A percentile compares a stretch with the other conserved stretches of the same genome.
phyloP scores from a whole-genome alignment of 2,797 vertebrate genomes.

The Muraenolepis orangiensis region DNA sequence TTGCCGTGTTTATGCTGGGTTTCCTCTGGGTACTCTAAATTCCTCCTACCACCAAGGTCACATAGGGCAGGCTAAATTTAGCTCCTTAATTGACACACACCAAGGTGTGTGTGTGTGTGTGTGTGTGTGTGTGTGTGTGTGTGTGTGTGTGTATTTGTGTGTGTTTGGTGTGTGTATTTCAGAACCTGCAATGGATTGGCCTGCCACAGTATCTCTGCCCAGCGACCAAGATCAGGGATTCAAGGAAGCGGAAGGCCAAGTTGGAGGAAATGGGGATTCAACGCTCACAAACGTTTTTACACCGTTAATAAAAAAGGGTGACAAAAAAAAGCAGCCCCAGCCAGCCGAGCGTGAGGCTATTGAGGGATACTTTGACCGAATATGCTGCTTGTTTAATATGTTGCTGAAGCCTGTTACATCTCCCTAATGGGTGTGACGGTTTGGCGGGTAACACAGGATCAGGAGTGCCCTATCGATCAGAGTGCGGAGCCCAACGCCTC shows the following conservation, averaged over 20 bases:
- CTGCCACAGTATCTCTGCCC: neutral
- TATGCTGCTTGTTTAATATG: neutral
- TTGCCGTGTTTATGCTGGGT: neutral
- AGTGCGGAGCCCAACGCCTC: neutral
- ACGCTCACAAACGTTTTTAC: neutral
- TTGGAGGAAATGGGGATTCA: neutral
- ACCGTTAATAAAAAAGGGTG: neutral
- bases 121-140: no score
- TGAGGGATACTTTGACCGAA: neutral
- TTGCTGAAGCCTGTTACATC: neutral
- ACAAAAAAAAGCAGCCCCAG: no score
- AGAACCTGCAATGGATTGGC: neutral
- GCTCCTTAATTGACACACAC: neutral
- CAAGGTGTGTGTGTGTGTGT: no score
- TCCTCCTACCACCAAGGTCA: conserved; percentile 1
- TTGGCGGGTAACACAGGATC: neutral
- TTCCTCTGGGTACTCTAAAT: neutral
- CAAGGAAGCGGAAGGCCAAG: neutral
- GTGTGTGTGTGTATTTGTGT: no score
- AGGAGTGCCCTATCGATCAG: neutral
- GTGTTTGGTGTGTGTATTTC: neutral
- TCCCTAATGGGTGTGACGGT: neutral
- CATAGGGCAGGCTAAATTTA: neutral
- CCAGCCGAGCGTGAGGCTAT: neutral
- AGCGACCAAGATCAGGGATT: neutral